Conservation (phyloP, 2,113 vertebrate genomes). For the Ariopsis seemanni region DNA sequence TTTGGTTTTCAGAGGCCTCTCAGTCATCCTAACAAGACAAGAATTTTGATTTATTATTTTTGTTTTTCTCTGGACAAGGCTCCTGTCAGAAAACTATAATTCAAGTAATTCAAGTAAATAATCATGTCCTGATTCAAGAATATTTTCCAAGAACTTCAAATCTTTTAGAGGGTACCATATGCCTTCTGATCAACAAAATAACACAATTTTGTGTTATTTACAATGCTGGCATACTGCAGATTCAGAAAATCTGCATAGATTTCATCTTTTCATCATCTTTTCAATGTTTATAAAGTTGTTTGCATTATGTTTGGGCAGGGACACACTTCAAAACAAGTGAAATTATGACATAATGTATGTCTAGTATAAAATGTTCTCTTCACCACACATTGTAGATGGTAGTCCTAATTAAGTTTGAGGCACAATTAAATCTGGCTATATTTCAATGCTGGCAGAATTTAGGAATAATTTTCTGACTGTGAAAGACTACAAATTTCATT, state of each 20-base stretch:
- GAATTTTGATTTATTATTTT: background rate
- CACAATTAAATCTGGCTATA: background rate
- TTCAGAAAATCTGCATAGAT: slow-evolving; percentile 28
- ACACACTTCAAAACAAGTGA: background rate
- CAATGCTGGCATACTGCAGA: background rate
- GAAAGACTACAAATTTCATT: background rate
- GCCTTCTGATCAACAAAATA: slow-evolving; percentile 28
- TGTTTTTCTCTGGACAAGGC: background rate
- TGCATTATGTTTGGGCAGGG: slow-evolving; percentile 14
- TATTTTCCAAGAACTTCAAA: background rate
- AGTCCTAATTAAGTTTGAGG: slow-evolving; percentile 10
- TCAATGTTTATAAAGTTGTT: slow-evolving; percentile 9
- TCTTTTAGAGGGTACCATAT: slow-evolving; percentile 1
- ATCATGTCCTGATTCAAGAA: background rate
- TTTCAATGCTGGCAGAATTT: background rate
- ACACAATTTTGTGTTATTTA: background rate
- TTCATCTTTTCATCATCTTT: background rate
- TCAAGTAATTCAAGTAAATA: background rate
- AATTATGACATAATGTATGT: background rate
- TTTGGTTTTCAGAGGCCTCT: background rate
- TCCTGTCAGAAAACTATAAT: background rate
- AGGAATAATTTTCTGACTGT: background rate
- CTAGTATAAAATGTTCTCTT: background rate
- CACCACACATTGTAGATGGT: background rate
- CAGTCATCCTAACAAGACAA: background rate